Base-by-base conservation (phyloP, 35 echinoderm and acorn worm genomes). In the Patiria miniata region DNA sequence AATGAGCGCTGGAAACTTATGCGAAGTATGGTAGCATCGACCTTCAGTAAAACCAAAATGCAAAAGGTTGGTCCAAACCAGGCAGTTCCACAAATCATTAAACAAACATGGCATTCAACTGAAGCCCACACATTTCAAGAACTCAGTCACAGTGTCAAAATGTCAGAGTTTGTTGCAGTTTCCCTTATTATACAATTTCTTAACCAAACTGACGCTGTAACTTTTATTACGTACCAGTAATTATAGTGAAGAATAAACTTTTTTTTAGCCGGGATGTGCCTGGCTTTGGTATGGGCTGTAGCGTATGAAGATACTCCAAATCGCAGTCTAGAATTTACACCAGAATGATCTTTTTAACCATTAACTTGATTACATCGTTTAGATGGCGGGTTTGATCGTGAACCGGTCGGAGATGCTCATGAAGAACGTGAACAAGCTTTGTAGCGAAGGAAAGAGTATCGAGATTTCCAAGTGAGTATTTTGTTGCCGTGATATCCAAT, bases 381-480 rank as follows among this genome's bases (percentile, higher is more conserved):
- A 73, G 65, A 73, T 73, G 65, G 65, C 65, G 26, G 26, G 34
- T 32, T 73, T 73, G 26, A 23, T 73, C 65, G 29, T 14, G 8
- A 34, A 73, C 26, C 19, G 65, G 23, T 18, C 65, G 23, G 23
- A 73, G 3, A 26, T 73, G 2, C 34, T 73, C 9, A 4, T 73
- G 7, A 73, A 0, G 0, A 36, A 73, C 34, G 19, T 73, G 23
- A 1, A 36, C 26, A 73, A 3, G 34, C 21, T 26, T 1, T 7
- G 23, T 3, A 23, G 29, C n/a, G 21, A 73, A 34, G 65, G 65
- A 34, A 22, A 73, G 34, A 10, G 65, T 14, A 34, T 73, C 10
- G 65, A 73, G 26, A 73, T 73, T 26, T 73, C 65, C 7, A 73
- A 73, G 65, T 73, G 34, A 22, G 65, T 73, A 26, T 73, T 47